A percentile compares a stretch with the other conserved stretches of the same genome.
phyloP scores from a whole-genome alignment of 1,140 invertebrate genomes.

The Neuroterus valhalla region DNA sequence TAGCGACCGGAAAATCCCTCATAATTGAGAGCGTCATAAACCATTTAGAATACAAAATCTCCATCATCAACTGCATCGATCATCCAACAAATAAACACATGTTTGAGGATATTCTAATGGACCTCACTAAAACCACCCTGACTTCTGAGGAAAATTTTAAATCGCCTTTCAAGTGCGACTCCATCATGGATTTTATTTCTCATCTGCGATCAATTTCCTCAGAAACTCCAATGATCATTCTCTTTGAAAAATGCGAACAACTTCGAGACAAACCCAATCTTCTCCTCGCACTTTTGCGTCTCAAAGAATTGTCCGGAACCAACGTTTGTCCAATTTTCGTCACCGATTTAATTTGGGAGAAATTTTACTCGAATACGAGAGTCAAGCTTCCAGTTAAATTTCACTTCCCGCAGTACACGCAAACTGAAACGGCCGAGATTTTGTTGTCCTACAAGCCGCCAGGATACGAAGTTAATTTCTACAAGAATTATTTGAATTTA shows the following conservation, averaged over 20 bases:
- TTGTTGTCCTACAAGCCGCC: conserved; percentile 74
- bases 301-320: conserved; percentile 83
- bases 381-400: conserved; percentile 84
- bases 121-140: conserved; percentile 73
- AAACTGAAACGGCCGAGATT: conserved; percentile 85
- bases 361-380: conserved; percentile 83
- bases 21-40: conserved; percentile 79
- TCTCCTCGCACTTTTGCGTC: conserved; percentile 80
- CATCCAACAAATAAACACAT: conserved; percentile 85
- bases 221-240: conserved; percentile 75
- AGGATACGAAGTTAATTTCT: conserved; percentile 75
- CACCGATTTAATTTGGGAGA: conserved; percentile 87
- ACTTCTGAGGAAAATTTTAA: conserved; percentile 62
- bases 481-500: conserved; percentile 85
- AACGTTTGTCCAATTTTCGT: conserved; percentile 87
- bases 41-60: conserved; percentile 78
- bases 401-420: conserved; percentile 88
- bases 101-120: conserved; percentile 84
- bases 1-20: conserved; percentile 87
- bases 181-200: conserved; percentile 83
- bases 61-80: conserved; percentile 88
- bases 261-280: conserved; percentile 83
- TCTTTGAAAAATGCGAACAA: conserved; percentile 88
- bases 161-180: conserved; percentile 79
- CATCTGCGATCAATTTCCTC: conserved; percentile 72